Base-by-base conservation (phyloP, 2,113 vertebrate genomes). In the Vidua chalybeata region DNA sequence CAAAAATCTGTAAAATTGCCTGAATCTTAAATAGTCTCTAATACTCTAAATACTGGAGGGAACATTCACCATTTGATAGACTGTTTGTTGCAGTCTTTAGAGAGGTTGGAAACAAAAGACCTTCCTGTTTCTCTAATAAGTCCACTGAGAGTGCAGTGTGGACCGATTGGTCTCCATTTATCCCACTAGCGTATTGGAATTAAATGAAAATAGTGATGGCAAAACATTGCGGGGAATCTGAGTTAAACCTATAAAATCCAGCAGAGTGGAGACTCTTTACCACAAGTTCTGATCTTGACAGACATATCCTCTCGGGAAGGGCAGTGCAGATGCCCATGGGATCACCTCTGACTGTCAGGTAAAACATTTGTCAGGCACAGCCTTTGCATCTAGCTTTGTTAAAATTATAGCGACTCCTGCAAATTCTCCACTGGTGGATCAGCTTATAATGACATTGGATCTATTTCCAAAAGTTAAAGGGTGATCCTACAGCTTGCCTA, bases 61-160 rank as follows among this genome's bases (percentile, higher is more conserved):
- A 87, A 24, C 35, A 61, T 89, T 83, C 73, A 72, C 58, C 41
- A 49, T 96, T 95, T 87, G 77, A 56, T 35, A 81, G 51, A 39
- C 58, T 84, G 61, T 93, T 49, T 78, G 52, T 64, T 39, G 37
- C 35, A 79, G 74, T 18, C 43, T 90, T 89, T 76, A 43, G 77
- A 83, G 68, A 94, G 33, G 7, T 2, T 76, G 46, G 61, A 80
- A 92, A 83, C 46, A 41, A 84, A 84, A 77, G 35, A 79, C 3
- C 59, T 61, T 94, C 35, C 33, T 26, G 3, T 93, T 94, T 82
- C 88, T 90, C 72, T 76, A 41, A 39, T 58, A 91, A 87, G 41
- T 61, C 15, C 35, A 66, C 51, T 4, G 21, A 16, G 37, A 67
- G n/a, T 67, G 31, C 67, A 51, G 15, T 28, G 16, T 73, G 73